These are phyloP conservation scores for Pomatorhinus ruficollis DNA, from an alignment of 2,113 vertebrate species.

Conservation along the genomic window DNA sequence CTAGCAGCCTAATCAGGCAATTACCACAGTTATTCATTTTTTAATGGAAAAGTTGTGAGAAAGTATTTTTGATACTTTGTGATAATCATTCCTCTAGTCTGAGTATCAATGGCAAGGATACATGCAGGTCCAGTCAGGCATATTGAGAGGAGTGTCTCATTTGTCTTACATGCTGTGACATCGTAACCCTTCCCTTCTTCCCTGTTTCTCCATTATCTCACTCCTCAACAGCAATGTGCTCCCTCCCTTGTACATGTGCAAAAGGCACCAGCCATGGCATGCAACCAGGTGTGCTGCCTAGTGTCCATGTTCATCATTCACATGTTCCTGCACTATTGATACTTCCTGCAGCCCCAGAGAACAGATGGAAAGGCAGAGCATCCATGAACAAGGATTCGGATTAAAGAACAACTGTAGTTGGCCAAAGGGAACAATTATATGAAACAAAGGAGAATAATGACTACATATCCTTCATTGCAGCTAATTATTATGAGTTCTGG, in stretches of 20 bases:
- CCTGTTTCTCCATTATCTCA: background rate
- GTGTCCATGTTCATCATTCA: accelerated
- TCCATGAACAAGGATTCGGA: constrained; percentile 35
- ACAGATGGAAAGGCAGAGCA: constrained; percentile 20
- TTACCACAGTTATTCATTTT: background rate
- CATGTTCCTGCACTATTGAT: background rate
- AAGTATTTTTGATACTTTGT: background rate
- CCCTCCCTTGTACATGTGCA: accelerated
- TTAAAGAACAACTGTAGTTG: constrained; percentile 73
- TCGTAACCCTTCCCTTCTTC: background rate
- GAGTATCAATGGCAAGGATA: too few relatives aligned
- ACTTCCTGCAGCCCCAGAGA: background rate
- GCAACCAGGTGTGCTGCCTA: accelerated
- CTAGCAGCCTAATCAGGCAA: background rate
- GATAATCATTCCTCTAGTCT: background rate
- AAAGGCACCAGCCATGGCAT: accelerated
- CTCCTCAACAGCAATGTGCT: accelerated
- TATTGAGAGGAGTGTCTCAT: accelerated
- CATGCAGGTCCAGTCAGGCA: accelerated
- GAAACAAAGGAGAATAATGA: constrained; percentile 86
- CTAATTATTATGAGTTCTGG: constrained; percentile 97
- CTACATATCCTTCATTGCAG: constrained; percentile 93
- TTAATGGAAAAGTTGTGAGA: background rate
- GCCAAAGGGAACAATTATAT: constrained; percentile 76
- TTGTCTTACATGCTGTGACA: background rate